Base-by-base conservation (phyloP, 1,140 invertebrate genomes). In the Copidosoma floridanum region DNA sequence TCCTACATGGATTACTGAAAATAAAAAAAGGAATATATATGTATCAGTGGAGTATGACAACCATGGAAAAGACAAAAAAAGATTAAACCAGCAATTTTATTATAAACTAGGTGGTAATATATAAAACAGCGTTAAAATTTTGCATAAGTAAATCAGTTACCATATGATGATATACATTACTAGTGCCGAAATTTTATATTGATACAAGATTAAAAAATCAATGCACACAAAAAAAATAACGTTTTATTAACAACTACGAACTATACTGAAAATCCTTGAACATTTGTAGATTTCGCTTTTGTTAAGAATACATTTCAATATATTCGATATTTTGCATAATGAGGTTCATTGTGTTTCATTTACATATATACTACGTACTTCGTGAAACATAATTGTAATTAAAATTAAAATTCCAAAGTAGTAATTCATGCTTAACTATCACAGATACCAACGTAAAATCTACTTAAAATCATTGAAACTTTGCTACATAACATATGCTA, bases 51-150 rank as follows among this genome's bases (percentile, higher is more conserved):
- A n/a, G n/a, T n/a, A n/a, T n/a, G n/a, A n/a, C n/a, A n/a, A n/a
- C n/a, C n/a, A n/a, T n/a, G n/a, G n/a, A n/a, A n/a, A n/a, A n/a
- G n/a, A n/a, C n/a, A n/a, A n/a, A n/a, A n/a, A n/a, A 32, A 65
- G 60, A 64, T 71, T 75, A 63, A 51, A 63, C 70, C 72, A 65
- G 70, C 68, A 72, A 74, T 77, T 77, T 79, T 78, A 77, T 78
- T 79, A 68, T 77, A 67, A 74, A 71, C 77, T 71, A 72, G 78
- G 78, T 78, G 73, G 74, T 68, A 80, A 78, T 77, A 72, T 80
- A 80, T 79, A 78, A 80, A 80, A 77, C 75, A 77, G 78, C 78
- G 75, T 73, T 76, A 78, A 77, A 78, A 72, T 73, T 76, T 75
- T 69, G 65, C 75, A 72, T 73, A 69, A 73, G 67, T 69, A 70